Evolutionary conservation across 2,113 vertebrate species (phyloP), one percentile per base, ranked within the genome.

Genomic region (Engystomops pustulosus): DNA sequence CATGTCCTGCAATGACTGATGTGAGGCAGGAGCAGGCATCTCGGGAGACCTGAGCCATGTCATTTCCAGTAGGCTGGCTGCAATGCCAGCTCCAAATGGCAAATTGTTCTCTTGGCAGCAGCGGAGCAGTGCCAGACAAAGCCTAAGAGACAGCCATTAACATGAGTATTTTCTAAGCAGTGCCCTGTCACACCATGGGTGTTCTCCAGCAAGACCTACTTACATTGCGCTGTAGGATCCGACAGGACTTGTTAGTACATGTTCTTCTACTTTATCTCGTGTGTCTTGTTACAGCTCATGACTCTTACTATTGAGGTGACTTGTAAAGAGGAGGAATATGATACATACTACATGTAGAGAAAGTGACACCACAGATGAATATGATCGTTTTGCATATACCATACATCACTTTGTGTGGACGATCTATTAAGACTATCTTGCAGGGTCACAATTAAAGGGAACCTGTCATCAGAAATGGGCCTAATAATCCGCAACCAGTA

Each of bases 1-100:
- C 72, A 67, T 78, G 82, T 68, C 74, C 72, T 41, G 60, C 72
- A 78, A 69, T 84, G 45, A 84, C 82, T 84, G 58, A 84, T 68
- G 60, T 76, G 60, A n/a, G n/a, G 55, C 69, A 23, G 69, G 41
- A 76, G 55, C 38, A 75, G 41, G 60, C 27, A n/a, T 12, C 72
- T 72, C 44, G 2, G 8, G 74, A 68, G 83, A 85, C 34, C 34
- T 55, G 6, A 65, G 70, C 44, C 58, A 79, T 85, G 83, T 69
- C 75, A 70, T 85, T 85, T 85, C 49, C 62, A 85, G 83, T 79
- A 85, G 74, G 23, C 62, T 23, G 47, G 18, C 60, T 41, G 32
- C 58, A 58, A 47, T 70, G 83, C 82, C 49, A 78, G 69, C 62
- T 79, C 83, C 55, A 70, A 79, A 85, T 70, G 65, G 71, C 38